Evolutionary conservation across 2,113 vertebrate genomes (phyloP).

Genomic region (Anoura caudifer): DNA sequence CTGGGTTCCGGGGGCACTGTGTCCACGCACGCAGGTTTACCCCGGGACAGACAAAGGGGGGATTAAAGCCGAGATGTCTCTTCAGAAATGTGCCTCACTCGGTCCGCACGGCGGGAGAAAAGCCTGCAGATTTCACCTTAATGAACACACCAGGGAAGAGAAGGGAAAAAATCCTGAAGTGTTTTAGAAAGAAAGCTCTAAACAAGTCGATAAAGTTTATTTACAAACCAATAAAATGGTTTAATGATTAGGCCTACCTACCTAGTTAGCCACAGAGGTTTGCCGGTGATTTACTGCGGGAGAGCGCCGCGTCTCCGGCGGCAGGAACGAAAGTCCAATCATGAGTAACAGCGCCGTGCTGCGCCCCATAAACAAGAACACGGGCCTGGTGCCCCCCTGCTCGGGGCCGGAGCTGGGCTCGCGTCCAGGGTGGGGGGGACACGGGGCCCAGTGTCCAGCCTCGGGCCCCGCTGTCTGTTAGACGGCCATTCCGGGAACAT

Average conservation of each 20-base stretch:
- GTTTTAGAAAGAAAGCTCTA: constrained; percentile 25
- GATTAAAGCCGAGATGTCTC: neutral
- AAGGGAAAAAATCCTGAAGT: neutral
- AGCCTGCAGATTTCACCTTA: neutral
- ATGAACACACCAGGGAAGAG: neutral
- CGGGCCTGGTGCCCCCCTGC: neutral
- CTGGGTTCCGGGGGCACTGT: neutral
- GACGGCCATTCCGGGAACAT: neutral
- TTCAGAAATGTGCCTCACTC: fast-evolving
- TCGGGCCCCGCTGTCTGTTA: neutral
- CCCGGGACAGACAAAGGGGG: neutral
- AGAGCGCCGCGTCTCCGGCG: neutral
- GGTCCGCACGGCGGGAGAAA: neutral
- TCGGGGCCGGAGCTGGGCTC: neutral
- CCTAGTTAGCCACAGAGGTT: constrained; percentile 52
- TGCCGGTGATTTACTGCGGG: constrained; percentile 40
- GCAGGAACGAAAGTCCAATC: constrained; percentile 51
- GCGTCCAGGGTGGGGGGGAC: neutral
- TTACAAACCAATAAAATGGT: constrained; percentile 36
- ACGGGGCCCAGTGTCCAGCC: neutral
- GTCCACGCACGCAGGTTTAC: neutral
- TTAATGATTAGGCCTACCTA: constrained; percentile 33
- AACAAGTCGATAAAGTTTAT: constrained; percentile 39
- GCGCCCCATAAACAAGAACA: neutral
- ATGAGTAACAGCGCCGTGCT: constrained; percentile 23